phyloP scores from a whole-genome alignment of 2,113 vertebrate genomes.

The Ochotona curzoniae region DNA sequence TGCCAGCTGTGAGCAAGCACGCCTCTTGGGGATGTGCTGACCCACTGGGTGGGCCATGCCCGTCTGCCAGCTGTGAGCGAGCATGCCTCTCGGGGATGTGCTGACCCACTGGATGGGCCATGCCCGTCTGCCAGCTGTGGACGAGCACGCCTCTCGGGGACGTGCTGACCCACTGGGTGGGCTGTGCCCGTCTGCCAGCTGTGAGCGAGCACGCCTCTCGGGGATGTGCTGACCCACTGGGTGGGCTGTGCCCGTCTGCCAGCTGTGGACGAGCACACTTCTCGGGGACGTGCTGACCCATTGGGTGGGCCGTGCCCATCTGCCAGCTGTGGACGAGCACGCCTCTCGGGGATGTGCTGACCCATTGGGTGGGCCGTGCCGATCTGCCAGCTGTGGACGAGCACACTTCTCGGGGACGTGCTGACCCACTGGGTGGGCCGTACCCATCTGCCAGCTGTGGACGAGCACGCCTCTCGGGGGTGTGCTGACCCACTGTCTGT shows the following conservation, averaged over 20 bases:
- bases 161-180: too few relatives aligned
- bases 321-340: background rate
- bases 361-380: background rate
- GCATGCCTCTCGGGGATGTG: too few relatives aligned
- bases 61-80: too few relatives aligned
- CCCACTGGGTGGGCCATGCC: too few relatives aligned
- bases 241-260: too few relatives aligned
- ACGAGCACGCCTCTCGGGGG: too few relatives aligned
- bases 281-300: too few relatives aligned
- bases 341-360: background rate
- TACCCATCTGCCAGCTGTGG: too few relatives aligned
- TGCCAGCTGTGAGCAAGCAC: background rate
- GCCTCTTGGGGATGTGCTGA: background rate
- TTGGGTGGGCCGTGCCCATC: fast-evolving
- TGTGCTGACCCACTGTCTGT: too few relatives aligned
- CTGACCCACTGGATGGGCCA: too few relatives aligned
- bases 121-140: fast-evolving
- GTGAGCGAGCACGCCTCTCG: background rate
- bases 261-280: too few relatives aligned
- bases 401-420: background rate
- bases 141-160: background rate
- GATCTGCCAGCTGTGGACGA: fast-evolving
- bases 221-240: background rate
- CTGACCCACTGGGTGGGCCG: too few relatives aligned
- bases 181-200: fast-evolving